phyloP scores from a whole-genome alignment of 2,888 invertebrate genomes.

The Monopis laevigella region DNA sequence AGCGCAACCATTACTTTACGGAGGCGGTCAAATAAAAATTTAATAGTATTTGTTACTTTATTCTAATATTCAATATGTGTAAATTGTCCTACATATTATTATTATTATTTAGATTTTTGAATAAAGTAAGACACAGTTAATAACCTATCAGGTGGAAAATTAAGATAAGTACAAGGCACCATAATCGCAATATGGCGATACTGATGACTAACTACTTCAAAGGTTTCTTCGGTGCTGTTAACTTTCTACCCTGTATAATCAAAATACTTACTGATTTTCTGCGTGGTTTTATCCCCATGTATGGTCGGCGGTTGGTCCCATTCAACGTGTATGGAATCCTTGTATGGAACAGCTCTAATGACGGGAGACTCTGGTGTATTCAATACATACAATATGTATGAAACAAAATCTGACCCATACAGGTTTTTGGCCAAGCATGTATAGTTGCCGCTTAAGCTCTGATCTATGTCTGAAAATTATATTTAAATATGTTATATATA shows the following conservation, averaged over 20 bases:
- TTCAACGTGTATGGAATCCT: conserved; percentile 62
- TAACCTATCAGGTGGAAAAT: too few relatives aligned
- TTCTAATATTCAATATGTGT: too few relatives aligned
- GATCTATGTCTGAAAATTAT: conserved; percentile 69
- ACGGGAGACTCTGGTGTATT: conserved; percentile 77
- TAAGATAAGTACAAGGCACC: too few relatives aligned
- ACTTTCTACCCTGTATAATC: background rate
- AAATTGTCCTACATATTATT: too few relatives aligned
- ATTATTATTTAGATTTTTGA: too few relatives aligned
- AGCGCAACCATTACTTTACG: too few relatives aligned
- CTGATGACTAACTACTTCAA: too few relatives aligned
- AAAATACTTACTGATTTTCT: conserved; percentile 44
- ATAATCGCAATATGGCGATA: too few relatives aligned
- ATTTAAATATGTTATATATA: background rate
- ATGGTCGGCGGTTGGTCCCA: conserved; percentile 65
- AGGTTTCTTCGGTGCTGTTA: too few relatives aligned
- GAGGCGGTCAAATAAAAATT: too few relatives aligned
- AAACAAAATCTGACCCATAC: conserved; percentile 86
- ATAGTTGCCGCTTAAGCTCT: conserved; percentile 80
- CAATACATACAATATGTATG: conserved; percentile 79
- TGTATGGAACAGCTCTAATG: conserved; percentile 61
- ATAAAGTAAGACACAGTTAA: too few relatives aligned
- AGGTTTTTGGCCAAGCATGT: conserved; percentile 83
- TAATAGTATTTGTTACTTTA: too few relatives aligned
- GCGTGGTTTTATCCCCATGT: conserved; percentile 33